phyloP scores from a whole-genome alignment of 2,113 vertebrate genomes.

The Nannospalax galili region DNA sequence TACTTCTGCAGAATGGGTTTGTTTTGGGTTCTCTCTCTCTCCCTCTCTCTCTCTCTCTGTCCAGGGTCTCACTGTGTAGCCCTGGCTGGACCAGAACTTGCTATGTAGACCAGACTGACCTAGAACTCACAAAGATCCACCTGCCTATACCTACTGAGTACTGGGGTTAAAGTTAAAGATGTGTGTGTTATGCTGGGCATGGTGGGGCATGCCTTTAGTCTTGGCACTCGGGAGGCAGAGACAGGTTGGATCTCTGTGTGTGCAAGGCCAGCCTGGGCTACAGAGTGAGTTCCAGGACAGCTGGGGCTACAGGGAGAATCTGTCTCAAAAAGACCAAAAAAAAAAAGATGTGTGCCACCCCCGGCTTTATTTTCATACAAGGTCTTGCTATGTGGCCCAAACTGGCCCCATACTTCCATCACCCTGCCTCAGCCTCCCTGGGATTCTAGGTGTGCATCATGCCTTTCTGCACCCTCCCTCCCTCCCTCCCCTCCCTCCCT shows the following conservation, averaged over 20 bases:
- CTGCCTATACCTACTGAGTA: not conserved
- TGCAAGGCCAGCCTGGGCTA: too few relatives aligned
- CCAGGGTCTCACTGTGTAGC: not conserved
- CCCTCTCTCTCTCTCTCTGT: not conserved
- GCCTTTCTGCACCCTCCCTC: too few relatives aligned
- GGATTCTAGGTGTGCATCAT: not conserved
- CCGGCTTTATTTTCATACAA: not conserved
- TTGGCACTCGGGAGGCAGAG: too few relatives aligned
- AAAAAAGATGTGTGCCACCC: not conserved
- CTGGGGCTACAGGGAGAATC: too few relatives aligned
- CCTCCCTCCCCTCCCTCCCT: not conserved
- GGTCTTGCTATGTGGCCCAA: not conserved
- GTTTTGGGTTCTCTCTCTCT: constrained; percentile 24
- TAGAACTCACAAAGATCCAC: not conserved
- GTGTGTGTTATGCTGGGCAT: too few relatives aligned
- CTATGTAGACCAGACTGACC: not conserved
- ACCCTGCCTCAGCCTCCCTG: not conserved
- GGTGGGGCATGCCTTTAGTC: too few relatives aligned
- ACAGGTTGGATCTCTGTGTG: too few relatives aligned
- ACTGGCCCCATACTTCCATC: not conserved
- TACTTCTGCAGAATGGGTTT: not conserved
- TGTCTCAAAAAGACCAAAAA: too few relatives aligned
- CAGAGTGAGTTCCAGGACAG: too few relatives aligned
- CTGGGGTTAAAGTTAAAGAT: too few relatives aligned
- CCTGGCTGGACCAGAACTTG: not conserved